phyloP scores from a whole-genome alignment of 2,113 vertebrate genomes.

The Saguinus midas region DNA sequence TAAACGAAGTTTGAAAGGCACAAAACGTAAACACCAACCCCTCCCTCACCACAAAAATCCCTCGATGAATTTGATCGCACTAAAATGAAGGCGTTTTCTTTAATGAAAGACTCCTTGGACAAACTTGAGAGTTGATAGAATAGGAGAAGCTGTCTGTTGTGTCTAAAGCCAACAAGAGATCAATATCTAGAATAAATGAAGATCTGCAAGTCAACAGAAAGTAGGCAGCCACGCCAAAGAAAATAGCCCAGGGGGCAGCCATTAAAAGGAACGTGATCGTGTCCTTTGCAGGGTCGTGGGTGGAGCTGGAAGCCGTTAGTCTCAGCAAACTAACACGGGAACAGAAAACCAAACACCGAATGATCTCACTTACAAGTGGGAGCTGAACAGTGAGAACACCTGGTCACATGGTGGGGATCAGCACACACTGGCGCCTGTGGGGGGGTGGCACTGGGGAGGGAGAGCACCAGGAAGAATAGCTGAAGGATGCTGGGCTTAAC shows the following conservation, averaged over 20 bases:
- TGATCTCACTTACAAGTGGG: too few species aligned
- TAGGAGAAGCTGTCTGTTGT: neutral
- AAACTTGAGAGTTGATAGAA: neutral
- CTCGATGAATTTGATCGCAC: neutral
- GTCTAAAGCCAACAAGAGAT: neutral
- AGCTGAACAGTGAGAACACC: too few species aligned
- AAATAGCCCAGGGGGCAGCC: neutral
- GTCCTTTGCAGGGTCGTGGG: too few species aligned
- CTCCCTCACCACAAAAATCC: neutral
- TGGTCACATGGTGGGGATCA: too few species aligned
- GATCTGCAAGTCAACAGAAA: neutral
- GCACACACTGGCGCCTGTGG: too few species aligned
- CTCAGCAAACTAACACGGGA: too few species aligned
- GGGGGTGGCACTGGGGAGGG: too few species aligned
- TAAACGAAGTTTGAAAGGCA: neutral
- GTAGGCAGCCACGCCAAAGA: neutral
- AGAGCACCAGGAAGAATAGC: too few species aligned
- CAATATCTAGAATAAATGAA: neutral
- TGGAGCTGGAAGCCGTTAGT: too few species aligned
- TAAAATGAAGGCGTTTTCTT: neutral
- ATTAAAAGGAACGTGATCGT: too few species aligned
- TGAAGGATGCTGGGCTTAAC: too few species aligned
- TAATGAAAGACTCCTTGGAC: neutral
- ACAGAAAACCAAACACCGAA: too few species aligned
- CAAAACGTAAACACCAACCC: neutral